Conservation (phyloP, 2,888 invertebrate genomes). For the Heteromyza rotundicornis region DNA sequence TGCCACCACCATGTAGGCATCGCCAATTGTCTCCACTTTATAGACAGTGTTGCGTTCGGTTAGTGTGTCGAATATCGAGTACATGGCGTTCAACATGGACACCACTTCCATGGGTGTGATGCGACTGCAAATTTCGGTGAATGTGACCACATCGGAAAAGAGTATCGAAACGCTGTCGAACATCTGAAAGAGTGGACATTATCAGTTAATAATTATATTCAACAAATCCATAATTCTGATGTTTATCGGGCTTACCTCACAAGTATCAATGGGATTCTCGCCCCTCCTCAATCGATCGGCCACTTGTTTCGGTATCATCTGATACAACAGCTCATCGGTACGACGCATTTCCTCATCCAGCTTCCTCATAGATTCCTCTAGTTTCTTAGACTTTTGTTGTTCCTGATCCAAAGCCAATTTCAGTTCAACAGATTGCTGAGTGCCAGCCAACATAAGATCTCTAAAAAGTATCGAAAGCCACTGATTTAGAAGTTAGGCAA, state of each 20-base stretch:
- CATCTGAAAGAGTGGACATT: constrained; percentile 71
- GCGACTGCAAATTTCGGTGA: constrained; percentile 95
- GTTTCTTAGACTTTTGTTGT: constrained; percentile 93
- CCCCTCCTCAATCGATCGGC: constrained; percentile 92
- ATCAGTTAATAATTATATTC: too few species aligned
- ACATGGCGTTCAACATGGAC: constrained; percentile 96
- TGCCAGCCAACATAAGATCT: constrained; percentile 94
- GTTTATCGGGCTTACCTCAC: constrained; percentile 79
- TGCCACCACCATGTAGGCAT: constrained; percentile 98
- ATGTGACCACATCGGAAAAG: constrained; percentile 97
- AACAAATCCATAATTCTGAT: too few species aligned
- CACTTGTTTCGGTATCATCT: constrained; percentile 99
- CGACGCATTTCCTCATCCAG: constrained; percentile 94
- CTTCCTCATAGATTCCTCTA: constrained; percentile 95
- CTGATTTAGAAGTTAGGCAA: not conserved
- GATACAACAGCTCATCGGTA: constrained; percentile 94
- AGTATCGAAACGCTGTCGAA: constrained; percentile 95
- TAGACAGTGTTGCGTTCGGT: constrained; percentile 93
- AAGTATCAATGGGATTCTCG: constrained; percentile 95
- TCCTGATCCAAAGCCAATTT: constrained; percentile 96
- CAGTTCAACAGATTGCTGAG: constrained; percentile 95
- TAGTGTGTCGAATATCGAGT: constrained; percentile 93
- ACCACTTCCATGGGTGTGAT: constrained; percentile 98
- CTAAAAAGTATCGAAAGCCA: constrained; percentile 62
- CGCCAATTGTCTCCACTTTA: constrained; percentile 98